Evolutionary conservation across 2,888 invertebrate genomes (phyloP), one percentile per base, ranked within the genome.

Genomic region (Pammene fasciana): DNA sequence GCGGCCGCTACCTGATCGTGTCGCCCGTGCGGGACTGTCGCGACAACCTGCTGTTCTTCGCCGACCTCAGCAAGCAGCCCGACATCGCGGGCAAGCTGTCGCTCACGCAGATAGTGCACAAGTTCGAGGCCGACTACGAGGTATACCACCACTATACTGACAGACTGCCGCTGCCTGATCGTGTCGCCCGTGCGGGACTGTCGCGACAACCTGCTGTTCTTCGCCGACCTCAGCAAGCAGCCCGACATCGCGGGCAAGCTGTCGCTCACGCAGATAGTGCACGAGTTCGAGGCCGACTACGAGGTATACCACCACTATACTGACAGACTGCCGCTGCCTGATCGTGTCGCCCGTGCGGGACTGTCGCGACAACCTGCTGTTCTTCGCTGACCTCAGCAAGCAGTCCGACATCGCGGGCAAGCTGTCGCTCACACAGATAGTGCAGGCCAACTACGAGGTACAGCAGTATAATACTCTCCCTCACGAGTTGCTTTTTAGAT

Each of bases 91-190:
- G 94, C 41, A 94, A 94, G 79, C 87, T 97, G 65, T 90, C 94
- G 9, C 94, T 98, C 66, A 96, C 95, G 64, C 96, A 97, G 85
- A 94, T 99, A 74, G 96, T 99, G 65, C 95, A 95, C 80, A 96
- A 97, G 85, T 96, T 98, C 85, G 98, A 98, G 87, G 97, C 98
- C 0, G 98, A 98, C 87, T 99, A 97, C 87, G 97, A 98, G 93
- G 98, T 97, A 82, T 83, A 26, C 26, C 26, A 26, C 26, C 26
- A 26, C 26, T 26, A 26, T 26, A 26, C 2, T 26, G 26, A 26
- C 26, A 26, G 26, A 26, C 26, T 26, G 99, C 5, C 93, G 95
- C 52, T 99, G 97, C 93, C 93, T 99, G 75, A 93, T 99, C 46
- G 94, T 99, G 78, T 94, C 94, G 1, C 96, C 97, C 16, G 94